Base-by-base conservation (phyloP, 1,140 invertebrate species). In the Trichonephila clavata region DNA sequence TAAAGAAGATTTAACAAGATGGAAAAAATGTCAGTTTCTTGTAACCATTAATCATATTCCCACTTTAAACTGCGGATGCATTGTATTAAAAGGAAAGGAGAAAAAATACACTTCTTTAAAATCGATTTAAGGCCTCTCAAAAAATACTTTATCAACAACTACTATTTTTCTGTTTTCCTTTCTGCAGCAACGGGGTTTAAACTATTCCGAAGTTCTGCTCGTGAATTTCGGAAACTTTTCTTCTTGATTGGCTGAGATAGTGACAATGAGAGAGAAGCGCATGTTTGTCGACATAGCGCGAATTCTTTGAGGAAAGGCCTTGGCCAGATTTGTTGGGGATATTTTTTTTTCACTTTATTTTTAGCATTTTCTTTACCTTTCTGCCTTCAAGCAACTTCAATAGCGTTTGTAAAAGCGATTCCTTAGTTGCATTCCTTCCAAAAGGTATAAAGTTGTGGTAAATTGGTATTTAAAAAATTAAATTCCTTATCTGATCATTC, bases 41-140 rank as follows among this genome's bases (percentile, higher is more conserved):
- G 7, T 84, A 57, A 84, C 81, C 81, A 84, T 84, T 84, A 84
- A 84, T 84, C 81, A 84, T 84, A 84, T 84, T 57, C n/a, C 81
- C 14, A 50, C 43, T 57, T 24, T 59, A 84, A 50, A 59, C 81
- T 57, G 14, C 1, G 18, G 57, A 84, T 13, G 81, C 20, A 21
- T 84, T 57, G 81, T 50, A 84, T 59, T 84, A 84, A 84, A 59
- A 57, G 43, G n/a, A 77, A 27, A 24, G 14, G 3, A 32, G 32
- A 63, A 86, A 59, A 61, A 86, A 86, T 63, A 27, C 27, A 63
- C 59, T 61, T 61, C 59, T 61, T 84, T 57, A 84, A 84, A 84
- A 57, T 84, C 43, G 43, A 84, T 84, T 57, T 84, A 84, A 84
- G 14, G 43, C 43, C 43, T 84, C 43, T 84, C 43, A 86, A 63